Evolutionary conservation across 1,140 invertebrate genomes (phyloP).

Genomic region (Drosophila busckii): DNA sequence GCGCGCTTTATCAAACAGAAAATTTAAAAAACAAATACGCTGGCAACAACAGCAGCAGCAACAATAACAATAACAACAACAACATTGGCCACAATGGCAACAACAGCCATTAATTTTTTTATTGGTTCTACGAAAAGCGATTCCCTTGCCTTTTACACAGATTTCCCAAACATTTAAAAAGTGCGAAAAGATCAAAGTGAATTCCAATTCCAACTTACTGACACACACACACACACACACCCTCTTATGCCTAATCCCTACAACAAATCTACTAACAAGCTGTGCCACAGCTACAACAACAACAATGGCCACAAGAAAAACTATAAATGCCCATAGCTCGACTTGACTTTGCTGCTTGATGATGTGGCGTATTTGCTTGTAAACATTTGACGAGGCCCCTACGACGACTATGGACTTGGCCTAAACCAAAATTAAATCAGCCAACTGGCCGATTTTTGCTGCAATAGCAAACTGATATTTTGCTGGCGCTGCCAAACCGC

Average conservation of each 20-base stretch:
- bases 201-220: constrained; percentile 76
- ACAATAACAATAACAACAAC: not conserved
- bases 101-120: constrained; percentile 70
- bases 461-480: constrained; percentile 66
- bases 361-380: constrained; percentile 74
- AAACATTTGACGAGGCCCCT: constrained; percentile 64
- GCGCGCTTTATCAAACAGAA: constrained; percentile 74
- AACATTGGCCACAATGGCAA: constrained; percentile 35
- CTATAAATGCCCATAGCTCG: constrained; percentile 37
- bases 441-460: constrained; percentile 21
- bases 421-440: constrained; percentile 60
- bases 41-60: constrained; percentile 31
- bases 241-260: not conserved
- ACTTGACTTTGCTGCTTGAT: constrained; percentile 27
- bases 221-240: constrained; percentile 12
- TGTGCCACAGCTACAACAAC: not conserved
- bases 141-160: constrained; percentile 70
- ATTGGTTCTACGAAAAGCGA: constrained; percentile 74
- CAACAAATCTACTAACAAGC: constrained; percentile 1
- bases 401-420: not conserved
- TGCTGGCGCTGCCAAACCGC: constrained; percentile 71
- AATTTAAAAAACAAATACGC: constrained; percentile 76
- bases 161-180: constrained; percentile 77
- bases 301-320: constrained; percentile 24
- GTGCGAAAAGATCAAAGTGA: constrained; percentile 74